These are phyloP conservation scores for Olivierus martensii DNA, from an alignment of 1,140 invertebrate genomes.

Conservation along the genomic window DNA sequence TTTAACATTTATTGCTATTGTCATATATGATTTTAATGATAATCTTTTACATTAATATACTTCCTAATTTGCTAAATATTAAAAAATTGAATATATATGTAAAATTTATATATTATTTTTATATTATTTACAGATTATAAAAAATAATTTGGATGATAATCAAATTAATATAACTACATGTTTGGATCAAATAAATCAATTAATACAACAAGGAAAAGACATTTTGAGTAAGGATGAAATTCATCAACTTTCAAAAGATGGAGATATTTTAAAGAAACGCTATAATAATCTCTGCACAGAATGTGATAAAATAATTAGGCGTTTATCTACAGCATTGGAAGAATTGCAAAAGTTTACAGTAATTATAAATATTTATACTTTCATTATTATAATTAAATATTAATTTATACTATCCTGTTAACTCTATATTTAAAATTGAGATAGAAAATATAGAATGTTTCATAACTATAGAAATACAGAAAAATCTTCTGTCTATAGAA, in stretches of 20 bases:
- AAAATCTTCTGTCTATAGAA: no score
- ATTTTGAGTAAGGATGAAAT: conserved; percentile 79
- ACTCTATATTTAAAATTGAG: no score
- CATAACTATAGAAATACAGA: no score
- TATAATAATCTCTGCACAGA: conserved; percentile 67
- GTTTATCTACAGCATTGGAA: conserved; percentile 61
- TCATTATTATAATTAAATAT: no score
- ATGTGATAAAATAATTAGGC: conserved; percentile 57
- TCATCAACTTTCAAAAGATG: conserved; percentile 65
- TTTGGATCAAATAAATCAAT: conserved; percentile 77
- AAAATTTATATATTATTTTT: not conserved
- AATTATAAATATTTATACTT: not conserved
- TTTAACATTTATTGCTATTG: no score
- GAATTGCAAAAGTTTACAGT: conserved; percentile 59
- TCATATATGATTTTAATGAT: no score
- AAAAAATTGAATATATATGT: no score
- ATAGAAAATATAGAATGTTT: no score
- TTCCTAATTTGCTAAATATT: no score
- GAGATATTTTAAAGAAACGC: conserved; percentile 61
- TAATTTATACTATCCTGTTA: no score
- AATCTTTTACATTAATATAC: no score
- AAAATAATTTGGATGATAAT: conserved; percentile 51
- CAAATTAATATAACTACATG: conserved; percentile 68
- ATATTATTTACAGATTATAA: not conserved
- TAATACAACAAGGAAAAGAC: conserved; percentile 75